These are phyloP conservation scores for Hylaeus volcanicus DNA, from an alignment of 1,140 invertebrate genomes.

Conservation along the genomic window DNA sequence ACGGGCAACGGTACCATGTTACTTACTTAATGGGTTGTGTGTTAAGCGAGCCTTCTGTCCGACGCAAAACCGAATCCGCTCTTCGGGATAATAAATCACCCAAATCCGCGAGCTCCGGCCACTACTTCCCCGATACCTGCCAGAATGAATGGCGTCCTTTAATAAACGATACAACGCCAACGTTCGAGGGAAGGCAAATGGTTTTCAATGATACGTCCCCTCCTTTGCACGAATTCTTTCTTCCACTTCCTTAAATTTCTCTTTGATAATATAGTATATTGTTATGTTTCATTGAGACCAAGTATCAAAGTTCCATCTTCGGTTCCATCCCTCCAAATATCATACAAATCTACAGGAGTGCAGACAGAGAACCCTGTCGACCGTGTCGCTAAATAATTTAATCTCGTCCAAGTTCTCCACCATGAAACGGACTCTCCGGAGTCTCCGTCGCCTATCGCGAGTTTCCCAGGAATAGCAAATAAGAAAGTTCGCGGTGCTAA, in stretches of 20 bases:
- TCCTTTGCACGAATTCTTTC: neutral
- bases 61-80: slow-evolving; percentile 50
- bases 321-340: too few relatives aligned
- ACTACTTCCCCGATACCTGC: slow-evolving; percentile 16
- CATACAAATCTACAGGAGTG: too few relatives aligned
- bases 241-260: too few relatives aligned
- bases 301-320: too few relatives aligned
- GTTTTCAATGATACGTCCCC: slow-evolving; percentile 10
- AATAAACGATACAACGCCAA: slow-evolving; percentile 31
- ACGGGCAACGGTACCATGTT: slow-evolving; percentile 31
- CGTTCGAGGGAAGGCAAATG: slow-evolving; percentile 11
- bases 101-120: slow-evolving; percentile 13
- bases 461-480: neutral
- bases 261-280: too few relatives aligned
- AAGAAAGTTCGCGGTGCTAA: slow-evolving; percentile 14
- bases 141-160: slow-evolving; percentile 38
- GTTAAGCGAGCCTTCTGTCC: slow-evolving; percentile 55
- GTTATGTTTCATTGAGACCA: too few relatives aligned
- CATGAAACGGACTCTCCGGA: neutral
- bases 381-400: neutral
- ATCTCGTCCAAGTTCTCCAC: neutral
- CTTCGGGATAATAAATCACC: slow-evolving; percentile 50
- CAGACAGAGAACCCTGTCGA: too few relatives aligned
- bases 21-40: slow-evolving; percentile 58
- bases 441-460: neutral